Percentiles rank a stretch among this genome's conserved stretches.
These are phyloP conservation scores for Grapholita molesta DNA, from an alignment of 1,140 invertebrate genomes.

Conservation along the genomic window DNA sequence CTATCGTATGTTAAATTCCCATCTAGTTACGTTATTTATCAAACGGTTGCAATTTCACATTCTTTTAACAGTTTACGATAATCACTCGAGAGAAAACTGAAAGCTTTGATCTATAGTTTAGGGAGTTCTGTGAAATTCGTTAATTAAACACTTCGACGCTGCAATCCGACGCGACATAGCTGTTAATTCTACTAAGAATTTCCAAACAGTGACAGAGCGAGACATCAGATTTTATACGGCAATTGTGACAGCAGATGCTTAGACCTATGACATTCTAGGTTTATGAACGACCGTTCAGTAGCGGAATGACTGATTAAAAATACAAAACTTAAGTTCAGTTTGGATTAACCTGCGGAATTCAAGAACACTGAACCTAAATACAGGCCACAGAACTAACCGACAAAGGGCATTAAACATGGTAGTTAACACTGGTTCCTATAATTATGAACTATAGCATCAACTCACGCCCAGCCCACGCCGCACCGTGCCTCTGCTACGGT, in stretches of 20 bases:
- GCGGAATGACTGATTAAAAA: background rate
- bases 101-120: constrained; percentile 44
- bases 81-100: constrained; percentile 45
- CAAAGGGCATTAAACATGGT: background rate
- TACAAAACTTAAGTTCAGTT: too few species aligned
- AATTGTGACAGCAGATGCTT: background rate
- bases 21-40: background rate
- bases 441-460: background rate
- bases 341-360: background rate
- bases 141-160: constrained; percentile 13
- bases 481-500: background rate
- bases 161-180: background rate
- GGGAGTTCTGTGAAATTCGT: constrained; percentile 4
- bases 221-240: background rate
- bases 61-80: constrained; percentile 42
- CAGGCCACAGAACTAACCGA: background rate
- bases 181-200: background rate
- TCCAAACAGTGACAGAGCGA: background rate
- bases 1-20: background rate
- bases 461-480: background rate
- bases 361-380: background rate
- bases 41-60: constrained; percentile 35
- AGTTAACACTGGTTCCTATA: background rate
- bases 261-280: background rate
- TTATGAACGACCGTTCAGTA: background rate